Conservation (phyloP, 1,140 invertebrate species). For the Dreissena polymorpha region DNA sequence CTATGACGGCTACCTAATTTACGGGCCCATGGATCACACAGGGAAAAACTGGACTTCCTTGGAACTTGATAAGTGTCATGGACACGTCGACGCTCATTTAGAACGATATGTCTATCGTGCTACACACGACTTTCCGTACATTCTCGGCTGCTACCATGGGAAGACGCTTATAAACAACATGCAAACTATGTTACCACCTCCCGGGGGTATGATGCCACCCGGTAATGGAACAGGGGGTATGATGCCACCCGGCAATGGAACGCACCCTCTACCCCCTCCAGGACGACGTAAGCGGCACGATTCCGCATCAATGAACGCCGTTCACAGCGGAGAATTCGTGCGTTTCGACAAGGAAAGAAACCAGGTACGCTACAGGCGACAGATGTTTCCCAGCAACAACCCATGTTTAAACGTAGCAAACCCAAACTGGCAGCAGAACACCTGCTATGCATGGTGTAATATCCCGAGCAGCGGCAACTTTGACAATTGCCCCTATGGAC, state of each 20-base stretch:
- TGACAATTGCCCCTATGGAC: not conserved
- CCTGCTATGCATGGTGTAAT: constrained; percentile 17
- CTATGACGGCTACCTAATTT: constrained; percentile 38
- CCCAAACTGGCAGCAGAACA: not conserved
- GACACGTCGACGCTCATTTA: not conserved
- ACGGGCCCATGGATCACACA: constrained; percentile 29
- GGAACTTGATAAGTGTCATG: constrained; percentile 40
- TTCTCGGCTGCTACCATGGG: constrained; percentile 43
- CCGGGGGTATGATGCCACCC: too few relatives aligned
- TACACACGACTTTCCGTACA: constrained; percentile 42
- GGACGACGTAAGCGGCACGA: too few relatives aligned
- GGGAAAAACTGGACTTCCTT: constrained; percentile 16
- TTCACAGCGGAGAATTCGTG: not conserved
- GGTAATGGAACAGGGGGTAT: too few relatives aligned
- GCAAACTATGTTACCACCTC: not conserved
- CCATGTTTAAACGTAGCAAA: constrained; percentile 12
- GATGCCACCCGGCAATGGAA: too few relatives aligned
- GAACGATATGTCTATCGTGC: constrained; percentile 32
- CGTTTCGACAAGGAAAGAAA: not conserved
- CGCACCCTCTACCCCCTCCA: too few relatives aligned
- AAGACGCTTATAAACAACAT: not conserved
- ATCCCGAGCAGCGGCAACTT: constrained; percentile 4
- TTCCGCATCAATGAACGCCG: not conserved
- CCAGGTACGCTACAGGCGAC: not conserved
- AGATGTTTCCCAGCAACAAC: not conserved